Evolutionary conservation across 1,140 invertebrate genomes (phyloP), one percentile per base, ranked within the genome.

Genomic region (Aporrectodea caliginosa): DNA sequence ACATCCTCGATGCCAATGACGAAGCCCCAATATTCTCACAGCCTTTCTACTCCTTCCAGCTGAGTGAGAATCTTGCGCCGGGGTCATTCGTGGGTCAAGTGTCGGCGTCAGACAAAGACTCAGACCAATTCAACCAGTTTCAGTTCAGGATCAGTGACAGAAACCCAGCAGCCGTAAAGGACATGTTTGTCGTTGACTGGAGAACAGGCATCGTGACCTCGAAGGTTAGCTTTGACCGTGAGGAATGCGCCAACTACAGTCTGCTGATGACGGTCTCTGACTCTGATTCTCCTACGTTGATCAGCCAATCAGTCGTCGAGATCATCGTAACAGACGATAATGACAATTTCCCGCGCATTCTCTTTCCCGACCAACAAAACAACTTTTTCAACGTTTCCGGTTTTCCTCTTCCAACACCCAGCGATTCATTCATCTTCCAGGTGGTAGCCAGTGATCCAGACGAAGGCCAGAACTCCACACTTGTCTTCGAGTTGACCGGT

Each of bases 241-340:
- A 98, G 89, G 87, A 87, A 1, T 92, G 92, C 82, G 90, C 91
- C 29, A 87, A 91, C 0, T 94, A 97, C 88, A 93, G 95, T 82
- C 87, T 97, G 30, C 92, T 93, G 1, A 92, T 94, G 16, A 93
- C 95, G 88, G 96, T 94, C 0, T 90, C 91, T 77, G 96, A 98
- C 88, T 92, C 93, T 85, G 96, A 68, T 31, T 35, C n/a, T 29
- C 33, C 75, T 29, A 30, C 22, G 32, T 43, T 58, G 29, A 35
- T 27, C 33, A 29, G 16, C 31, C 29, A 69, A 58, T 76, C 70
- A 12, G 73, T 29, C 16, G 68, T 81, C 2, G 71, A 68, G 58
- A 71, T 81, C 6, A 70, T 34, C 69, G 80, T 81, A n/a, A 35
- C 35, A 34, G 80, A 81, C 32, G 43, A 58, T 12, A 81, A 81